Evolutionary conservation across 2,888 invertebrate genomes (phyloP), one percentile per base, ranked within the genome.

Genomic region (Eubasilissa splendida): DNA sequence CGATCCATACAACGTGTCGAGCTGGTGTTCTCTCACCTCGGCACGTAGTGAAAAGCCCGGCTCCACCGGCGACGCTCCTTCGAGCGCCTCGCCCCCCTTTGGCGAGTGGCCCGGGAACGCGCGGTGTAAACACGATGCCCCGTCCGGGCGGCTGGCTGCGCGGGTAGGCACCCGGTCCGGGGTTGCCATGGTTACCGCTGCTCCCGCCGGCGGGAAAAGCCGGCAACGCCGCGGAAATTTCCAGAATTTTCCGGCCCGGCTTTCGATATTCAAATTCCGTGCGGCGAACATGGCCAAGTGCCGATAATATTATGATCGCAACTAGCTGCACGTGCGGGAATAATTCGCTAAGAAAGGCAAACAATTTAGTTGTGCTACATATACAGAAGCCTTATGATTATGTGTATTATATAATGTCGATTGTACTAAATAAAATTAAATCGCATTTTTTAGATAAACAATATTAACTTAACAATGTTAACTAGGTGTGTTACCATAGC

Each of bases 171-270:
- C 12, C 73, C 58, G 58, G 73, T 73, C 73, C 58, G 73, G 73
- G 73, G 73, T 73, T 56, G 58, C 73, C 73, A 73, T 73, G 73
- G 42, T 8, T 33, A 73, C 73, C 0, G 31, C 52, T 12, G 73
- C 73, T 58, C 73, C n/a, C 50, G 42, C 68, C 22, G 52, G 42
- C 31, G 12, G 56, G 53, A 14, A 58, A 58, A 52, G 56, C 14
- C 33, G 71, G 56, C 71, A 56, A n/a, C 31, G 8, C 56, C 58
- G 73, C 53, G 58, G 58, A 73, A 58, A 56, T 73, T 73, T 73
- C 8, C 73, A 33, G 22, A 11, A 12, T 33, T 73, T 73, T 73
- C 73, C 73, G n/a, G 10, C 31, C 33, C 66, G 60, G 7, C 60
- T n/a, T 60, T 60, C 60, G 8, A 14, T 60, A 60, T 60, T 60